Evolutionary conservation across 2,113 vertebrate species (phyloP), one percentile per base, ranked within the genome.

Genomic region (Eclectus roratus): DNA sequence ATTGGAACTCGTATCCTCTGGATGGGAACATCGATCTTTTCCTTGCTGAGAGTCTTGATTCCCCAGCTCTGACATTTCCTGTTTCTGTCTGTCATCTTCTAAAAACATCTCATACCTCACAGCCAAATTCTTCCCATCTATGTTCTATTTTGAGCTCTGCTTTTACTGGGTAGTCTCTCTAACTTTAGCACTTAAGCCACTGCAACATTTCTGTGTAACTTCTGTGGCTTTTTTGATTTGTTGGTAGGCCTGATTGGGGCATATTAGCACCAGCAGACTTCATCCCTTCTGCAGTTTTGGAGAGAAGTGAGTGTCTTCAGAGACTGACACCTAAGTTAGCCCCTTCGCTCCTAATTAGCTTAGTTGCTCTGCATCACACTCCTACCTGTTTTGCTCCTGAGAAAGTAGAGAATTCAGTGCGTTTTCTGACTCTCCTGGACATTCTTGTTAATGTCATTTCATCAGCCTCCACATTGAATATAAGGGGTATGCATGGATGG

Each of bases 111-210:
- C 56, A 24, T 69, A 78, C 73, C 55, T 96, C 73, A 35, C 64
- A 91, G 72, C 70, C 49, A 79, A 29, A 78, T 90, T 82, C 44
- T 88, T 93, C 85, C 80, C 50, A 15, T 87, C 71, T 65, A 2
- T 64, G 23, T 81, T 95, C 85, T 97, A 95, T 96, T 94, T 93
- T 92, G 47, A 88, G 64, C 55, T 86, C 82, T 88, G 47, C 68
- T 95, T 79, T 85, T 83, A 31, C 47, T 85, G 65, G 56, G 61
- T 44, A 50, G 37, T 60, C 24, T 89, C 1, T 84, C 91, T 91
- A 63, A 90, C 35, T 80, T 77, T 6, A 74, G 71, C 63, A 55
- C 72, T 91, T 55, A 35, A 88, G 37, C 35, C 2, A 0, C 61
- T 77, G 52, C 37, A 89, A 11, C 47, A 78, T 72, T 91, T 95